These are phyloP conservation scores for Lagopus muta DNA, from an alignment of 2,113 vertebrate genomes.

Conservation along the genomic window DNA sequence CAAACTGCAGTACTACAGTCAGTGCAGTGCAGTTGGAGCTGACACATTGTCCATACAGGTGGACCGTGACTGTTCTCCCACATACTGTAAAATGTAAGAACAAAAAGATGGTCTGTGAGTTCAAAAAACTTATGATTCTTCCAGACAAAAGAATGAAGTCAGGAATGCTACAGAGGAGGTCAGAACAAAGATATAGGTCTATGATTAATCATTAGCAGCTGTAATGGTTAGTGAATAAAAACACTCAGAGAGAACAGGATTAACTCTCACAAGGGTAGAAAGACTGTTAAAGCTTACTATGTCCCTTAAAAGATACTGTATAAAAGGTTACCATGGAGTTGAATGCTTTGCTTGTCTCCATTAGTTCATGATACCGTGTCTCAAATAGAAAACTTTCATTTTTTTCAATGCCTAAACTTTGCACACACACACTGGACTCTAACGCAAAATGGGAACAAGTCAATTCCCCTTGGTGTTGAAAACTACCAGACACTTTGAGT, in stretches of 20 bases:
- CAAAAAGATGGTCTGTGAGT: not conserved
- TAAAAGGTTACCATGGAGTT: not conserved
- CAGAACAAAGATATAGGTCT: not conserved
- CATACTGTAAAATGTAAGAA: not conserved
- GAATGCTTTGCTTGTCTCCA: not conserved
- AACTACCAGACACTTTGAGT: not conserved
- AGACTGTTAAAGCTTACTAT: not conserved
- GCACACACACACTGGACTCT: not conserved
- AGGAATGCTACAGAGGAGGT: not conserved
- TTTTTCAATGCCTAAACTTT: not conserved
- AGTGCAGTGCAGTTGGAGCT: not conserved
- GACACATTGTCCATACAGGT: not conserved
- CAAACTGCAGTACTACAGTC: not conserved
- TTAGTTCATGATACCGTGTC: not conserved
- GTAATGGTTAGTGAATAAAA: not conserved
- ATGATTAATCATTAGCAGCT: not conserved
- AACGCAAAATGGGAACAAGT: not conserved
- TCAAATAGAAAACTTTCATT: not conserved
- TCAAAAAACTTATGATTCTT: not conserved
- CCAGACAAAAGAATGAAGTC: not conserved
- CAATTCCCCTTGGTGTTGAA: not conserved
- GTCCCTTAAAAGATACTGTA: not conserved
- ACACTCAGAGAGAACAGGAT: not conserved
- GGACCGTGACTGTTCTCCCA: not conserved
- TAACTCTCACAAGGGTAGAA: not conserved